A percentile compares a stretch with the other conserved stretches of the same genome.
Conservation (phyloP, 2,888 invertebrate species). For the Drosophila dives region DNA sequence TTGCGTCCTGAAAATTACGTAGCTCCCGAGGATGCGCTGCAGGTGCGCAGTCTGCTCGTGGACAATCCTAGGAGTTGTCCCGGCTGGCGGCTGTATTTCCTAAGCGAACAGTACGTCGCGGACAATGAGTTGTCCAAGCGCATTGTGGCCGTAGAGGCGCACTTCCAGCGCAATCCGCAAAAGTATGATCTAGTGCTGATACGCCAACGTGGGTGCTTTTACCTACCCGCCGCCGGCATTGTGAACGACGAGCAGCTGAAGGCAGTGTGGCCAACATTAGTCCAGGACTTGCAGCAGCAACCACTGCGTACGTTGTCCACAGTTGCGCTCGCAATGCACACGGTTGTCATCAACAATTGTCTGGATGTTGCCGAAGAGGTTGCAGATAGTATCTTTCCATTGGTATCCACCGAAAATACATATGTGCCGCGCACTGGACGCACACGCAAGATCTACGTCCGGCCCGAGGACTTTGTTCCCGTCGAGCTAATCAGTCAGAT, state of each 20-base stretch:
- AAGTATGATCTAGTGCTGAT: conserved; percentile 68
- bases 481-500: conserved; percentile 85
- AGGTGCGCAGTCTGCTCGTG: conserved; percentile 66
- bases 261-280: conserved; percentile 88
- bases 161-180: conserved; percentile 83
- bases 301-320: conserved; percentile 89
- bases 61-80: conserved; percentile 85
- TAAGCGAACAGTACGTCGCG: conserved; percentile 87
- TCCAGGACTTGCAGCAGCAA: conserved; percentile 88
- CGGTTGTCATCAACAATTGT: conserved; percentile 53
- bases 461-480: conserved; percentile 88
- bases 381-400: conserved; percentile 18
- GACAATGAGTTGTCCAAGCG: conserved; percentile 85
- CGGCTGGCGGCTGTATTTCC: conserved; percentile 93
- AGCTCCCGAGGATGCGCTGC: conserved; percentile 65
- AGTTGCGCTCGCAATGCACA: conserved; percentile 90
- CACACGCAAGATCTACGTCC: conserved; percentile 84
- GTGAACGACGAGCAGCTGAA: conserved; percentile 87
- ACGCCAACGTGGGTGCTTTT: conserved; percentile 63
- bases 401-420: conserved; percentile 18
- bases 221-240: conserved; percentile 87
- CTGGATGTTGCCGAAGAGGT: conserved; percentile 48
- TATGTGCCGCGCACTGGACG: conserved; percentile 56
- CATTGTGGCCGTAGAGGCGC: conserved; percentile 86
- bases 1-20: conserved; percentile 74